Evolutionary conservation across 1,140 invertebrate genomes (phyloP).

Genomic region (Drosophila pachea): DNA sequence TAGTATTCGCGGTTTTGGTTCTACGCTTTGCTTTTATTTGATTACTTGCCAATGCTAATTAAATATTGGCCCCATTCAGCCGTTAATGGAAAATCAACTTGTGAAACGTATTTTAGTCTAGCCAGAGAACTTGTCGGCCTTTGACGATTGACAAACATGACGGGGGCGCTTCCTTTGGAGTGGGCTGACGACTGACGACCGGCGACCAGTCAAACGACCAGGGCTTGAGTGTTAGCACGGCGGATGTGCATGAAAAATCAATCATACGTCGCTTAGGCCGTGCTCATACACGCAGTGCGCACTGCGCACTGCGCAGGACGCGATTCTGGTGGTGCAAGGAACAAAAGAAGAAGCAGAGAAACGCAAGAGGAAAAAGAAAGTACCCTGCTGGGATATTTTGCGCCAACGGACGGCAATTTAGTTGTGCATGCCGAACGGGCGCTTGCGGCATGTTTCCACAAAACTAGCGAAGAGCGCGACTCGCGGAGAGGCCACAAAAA

Average conservation of each 20-base stretch:
- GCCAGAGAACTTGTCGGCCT: no score
- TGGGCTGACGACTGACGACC: not conserved
- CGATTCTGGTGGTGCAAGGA: conserved; percentile 34
- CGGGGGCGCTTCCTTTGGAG: not conserved
- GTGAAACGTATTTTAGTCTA: not conserved
- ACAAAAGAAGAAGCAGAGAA: no score
- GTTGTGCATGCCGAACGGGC: conserved; percentile 20
- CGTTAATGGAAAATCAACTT: no score
- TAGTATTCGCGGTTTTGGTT: no score
- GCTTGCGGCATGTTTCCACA: conserved; percentile 12
- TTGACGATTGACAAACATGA: conserved; percentile 26
- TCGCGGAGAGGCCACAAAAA: not conserved
- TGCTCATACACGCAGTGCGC: no score
- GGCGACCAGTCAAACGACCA: not conserved
- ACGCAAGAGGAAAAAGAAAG: no score
- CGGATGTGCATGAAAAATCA: conserved; percentile 39
- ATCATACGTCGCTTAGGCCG: conserved; percentile 67
- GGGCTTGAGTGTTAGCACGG: conserved; percentile 13
- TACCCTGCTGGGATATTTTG: conserved; percentile 28
- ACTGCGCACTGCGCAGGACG: not conserved
- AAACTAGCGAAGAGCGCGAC: not conserved
- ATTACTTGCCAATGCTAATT: no score
- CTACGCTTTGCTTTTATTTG: no score
- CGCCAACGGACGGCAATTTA: conserved; percentile 21
- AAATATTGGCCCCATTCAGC: not conserved